Conservation (phyloP, 2,797 vertebrate species). For the Nyctalus aviator region DNA sequence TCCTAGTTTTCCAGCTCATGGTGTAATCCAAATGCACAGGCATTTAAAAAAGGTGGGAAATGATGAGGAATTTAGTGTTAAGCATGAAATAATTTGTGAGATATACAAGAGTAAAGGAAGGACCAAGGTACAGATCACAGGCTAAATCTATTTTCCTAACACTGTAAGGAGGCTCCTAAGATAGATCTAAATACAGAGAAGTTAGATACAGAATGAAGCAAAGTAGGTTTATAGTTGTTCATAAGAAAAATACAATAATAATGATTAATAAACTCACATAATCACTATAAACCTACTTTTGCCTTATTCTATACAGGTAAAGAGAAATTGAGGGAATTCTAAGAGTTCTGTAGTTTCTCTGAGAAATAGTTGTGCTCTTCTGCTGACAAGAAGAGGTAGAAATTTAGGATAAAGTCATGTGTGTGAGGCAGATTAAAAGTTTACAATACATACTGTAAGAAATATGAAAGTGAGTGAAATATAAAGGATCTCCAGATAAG, state of each 20-base stretch:
- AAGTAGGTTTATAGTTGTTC: background rate
- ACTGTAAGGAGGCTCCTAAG: background rate
- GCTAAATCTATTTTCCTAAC: background rate
- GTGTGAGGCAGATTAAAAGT: background rate
- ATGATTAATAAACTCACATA: background rate
- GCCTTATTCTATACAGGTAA: background rate
- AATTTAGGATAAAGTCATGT: background rate
- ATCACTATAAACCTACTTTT: background rate
- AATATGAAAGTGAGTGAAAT: constrained; percentile 35
- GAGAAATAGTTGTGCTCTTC: background rate
- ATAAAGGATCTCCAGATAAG: background rate
- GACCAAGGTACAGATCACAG: background rate
- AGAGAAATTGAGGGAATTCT: background rate
- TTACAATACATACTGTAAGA: background rate
- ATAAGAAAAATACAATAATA: background rate
- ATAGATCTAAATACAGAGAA: background rate
- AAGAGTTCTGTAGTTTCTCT: background rate
- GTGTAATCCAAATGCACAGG: background rate
- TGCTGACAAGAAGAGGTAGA: background rate
- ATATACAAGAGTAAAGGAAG: background rate
- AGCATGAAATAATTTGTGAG: background rate
- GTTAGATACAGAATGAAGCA: background rate
- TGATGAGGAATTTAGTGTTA: background rate
- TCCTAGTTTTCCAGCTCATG: background rate
- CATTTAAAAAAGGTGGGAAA: background rate